These are phyloP conservation scores for Trididemnum nubilum DNA, from an alignment of 23 tunicate species.

Conservation along the genomic window DNA sequence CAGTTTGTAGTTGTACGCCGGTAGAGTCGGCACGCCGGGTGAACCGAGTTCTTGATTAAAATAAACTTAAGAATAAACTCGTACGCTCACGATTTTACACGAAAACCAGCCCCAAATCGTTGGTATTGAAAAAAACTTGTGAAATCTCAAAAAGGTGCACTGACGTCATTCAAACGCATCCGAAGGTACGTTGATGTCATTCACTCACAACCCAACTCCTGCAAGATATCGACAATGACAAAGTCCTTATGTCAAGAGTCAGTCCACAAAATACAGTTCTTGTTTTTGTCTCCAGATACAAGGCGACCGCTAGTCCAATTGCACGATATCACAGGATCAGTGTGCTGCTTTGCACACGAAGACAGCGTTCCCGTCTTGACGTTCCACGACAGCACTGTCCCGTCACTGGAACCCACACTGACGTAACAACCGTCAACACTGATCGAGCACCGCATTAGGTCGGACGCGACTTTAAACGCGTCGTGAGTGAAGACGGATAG, in stretches of 20 bases:
- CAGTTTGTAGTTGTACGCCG: too few species aligned
- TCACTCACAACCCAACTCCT: background rate
- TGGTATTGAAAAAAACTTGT: too few species aligned
- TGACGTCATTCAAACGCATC: too few species aligned
- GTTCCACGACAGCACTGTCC: constrained; percentile 77
- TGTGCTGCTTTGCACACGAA: constrained; percentile 42
- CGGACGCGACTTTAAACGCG: constrained; percentile 60
- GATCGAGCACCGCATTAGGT: constrained; percentile 68
- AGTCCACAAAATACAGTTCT: constrained; percentile 68
- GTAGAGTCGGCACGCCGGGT: too few species aligned
- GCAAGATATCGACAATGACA: constrained; percentile 36
- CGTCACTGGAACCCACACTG: constrained; percentile 74
- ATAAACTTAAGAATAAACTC: too few species aligned
- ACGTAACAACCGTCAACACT: constrained; percentile 67
- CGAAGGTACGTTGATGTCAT: too few species aligned
- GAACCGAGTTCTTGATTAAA: too few species aligned
- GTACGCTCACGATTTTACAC: too few species aligned
- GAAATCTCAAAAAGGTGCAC: too few species aligned
- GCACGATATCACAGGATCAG: constrained; percentile 74
- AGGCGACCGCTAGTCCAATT: constrained; percentile 81
- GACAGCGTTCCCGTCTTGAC: constrained; percentile 44
- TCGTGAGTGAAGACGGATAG: constrained; percentile 55
- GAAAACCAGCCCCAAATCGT: too few species aligned
- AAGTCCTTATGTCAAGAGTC: constrained; percentile 53
- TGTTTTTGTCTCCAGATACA: constrained; percentile 70